phyloP scores from a whole-genome alignment of 2,113 vertebrate genomes.

The Alaudala cheleensis region DNA sequence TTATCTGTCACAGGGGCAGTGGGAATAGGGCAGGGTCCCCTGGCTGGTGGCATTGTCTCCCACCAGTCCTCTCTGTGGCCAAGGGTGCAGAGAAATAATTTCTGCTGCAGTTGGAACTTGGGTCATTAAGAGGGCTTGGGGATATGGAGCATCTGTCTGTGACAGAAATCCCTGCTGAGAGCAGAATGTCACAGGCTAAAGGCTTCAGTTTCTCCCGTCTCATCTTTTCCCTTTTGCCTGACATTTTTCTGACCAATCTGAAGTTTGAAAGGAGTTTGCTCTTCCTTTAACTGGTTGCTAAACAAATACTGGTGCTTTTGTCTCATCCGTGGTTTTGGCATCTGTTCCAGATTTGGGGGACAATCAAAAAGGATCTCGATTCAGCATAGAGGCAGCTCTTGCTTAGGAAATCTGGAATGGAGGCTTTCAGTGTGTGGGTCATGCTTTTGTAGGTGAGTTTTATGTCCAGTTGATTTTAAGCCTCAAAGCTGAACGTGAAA shows the following conservation, averaged over 20 bases:
- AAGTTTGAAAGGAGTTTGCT: neutral
- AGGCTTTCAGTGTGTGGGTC: neutral
- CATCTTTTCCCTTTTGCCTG: neutral
- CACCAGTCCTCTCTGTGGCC: neutral
- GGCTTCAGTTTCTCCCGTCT: neutral
- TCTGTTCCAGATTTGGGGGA: neutral
- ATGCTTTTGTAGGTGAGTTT: neutral
- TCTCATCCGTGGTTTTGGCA: neutral
- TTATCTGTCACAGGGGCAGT: neutral
- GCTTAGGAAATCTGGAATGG: neutral
- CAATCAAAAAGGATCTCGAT: neutral
- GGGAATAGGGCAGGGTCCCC: neutral
- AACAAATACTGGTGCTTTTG: neutral
- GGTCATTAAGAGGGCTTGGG: neutral
- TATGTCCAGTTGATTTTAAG: neutral
- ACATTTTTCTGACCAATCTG: neutral
- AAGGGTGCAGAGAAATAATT: neutral
- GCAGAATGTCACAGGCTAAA: neutral
- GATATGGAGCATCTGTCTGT: neutral
- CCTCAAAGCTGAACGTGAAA: neutral
- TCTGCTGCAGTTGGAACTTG: neutral
- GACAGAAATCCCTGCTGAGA: neutral
- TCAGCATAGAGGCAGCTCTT: neutral
- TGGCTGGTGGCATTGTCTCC: neutral
- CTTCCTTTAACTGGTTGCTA: neutral